Evolutionary conservation across 1,140 invertebrate species (phyloP).

Genomic region (Tetramorium alpestre): DNA sequence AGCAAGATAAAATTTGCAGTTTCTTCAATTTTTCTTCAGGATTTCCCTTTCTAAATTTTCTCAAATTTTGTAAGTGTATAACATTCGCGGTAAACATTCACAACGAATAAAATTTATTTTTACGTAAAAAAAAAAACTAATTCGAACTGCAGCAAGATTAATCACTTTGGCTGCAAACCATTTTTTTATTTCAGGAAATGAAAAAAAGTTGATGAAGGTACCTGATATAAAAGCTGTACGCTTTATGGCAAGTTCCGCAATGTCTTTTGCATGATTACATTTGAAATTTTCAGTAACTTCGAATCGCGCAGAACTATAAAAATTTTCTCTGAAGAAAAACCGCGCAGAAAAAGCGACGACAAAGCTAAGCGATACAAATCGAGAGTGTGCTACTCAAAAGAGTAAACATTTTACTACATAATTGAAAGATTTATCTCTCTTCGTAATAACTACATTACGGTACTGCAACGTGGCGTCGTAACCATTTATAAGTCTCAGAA

Average conservation of each 20-base stretch:
- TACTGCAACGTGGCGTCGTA: neutral
- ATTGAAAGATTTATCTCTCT: constrained; percentile 29
- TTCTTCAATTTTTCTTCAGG: neutral
- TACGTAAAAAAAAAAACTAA: neutral
- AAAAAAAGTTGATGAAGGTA: constrained; percentile 25
- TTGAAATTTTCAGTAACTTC: constrained; percentile 5
- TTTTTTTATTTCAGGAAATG: constrained; percentile 3
- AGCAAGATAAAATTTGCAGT: neutral
- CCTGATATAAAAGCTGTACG: neutral
- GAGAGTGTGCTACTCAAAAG: neutral
- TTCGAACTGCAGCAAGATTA: constrained; percentile 10
- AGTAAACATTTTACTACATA: constrained; percentile 7
- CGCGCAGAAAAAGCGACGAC: neutral
- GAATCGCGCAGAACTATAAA: neutral
- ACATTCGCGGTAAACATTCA: neutral
- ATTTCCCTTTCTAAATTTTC: neutral
- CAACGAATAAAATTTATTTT: neutral
- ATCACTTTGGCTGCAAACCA: neutral
- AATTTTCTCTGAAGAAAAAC: neutral
- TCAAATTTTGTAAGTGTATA: neutral
- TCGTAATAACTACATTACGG: constrained; percentile 16
- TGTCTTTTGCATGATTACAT: constrained; percentile 24
- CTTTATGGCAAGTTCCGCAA: constrained; percentile 1
- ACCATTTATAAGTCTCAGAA: neutral
- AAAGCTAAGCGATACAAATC: constrained; percentile 22